Conservation (phyloP, 2,797 vertebrate genomes). For the Danio jaintianensis region DNA sequence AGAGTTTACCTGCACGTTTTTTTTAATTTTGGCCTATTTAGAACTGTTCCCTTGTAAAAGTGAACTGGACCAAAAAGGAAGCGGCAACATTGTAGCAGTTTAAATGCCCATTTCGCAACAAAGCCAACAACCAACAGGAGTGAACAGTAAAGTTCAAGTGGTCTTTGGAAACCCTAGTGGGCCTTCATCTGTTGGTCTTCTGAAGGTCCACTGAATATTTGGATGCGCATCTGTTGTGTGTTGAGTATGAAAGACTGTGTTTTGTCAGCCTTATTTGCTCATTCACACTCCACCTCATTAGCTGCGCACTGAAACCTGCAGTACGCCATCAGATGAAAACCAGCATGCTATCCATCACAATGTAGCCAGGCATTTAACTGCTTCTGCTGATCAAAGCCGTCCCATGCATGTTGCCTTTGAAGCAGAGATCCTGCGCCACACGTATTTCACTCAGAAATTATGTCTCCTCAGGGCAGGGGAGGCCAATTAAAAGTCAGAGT, state of each 20-base stretch:
- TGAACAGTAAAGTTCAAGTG: neutral
- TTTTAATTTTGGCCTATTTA: no score
- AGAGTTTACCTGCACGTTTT: no score
- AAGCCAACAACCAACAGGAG: no score
- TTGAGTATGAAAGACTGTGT: conserved; percentile 16
- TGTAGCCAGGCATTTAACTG: conserved; percentile 29
- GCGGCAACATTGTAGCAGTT: no score
- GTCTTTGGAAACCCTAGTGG: neutral
- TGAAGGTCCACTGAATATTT: conserved; percentile 12
- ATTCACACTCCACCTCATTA: conserved; percentile 37
- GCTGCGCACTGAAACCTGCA: conserved; percentile 36
- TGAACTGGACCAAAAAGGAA: no score
- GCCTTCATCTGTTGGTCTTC: neutral
- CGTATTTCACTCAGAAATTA: conserved; percentile 15
- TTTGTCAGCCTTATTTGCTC: conserved; percentile 26
- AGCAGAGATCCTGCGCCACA: neutral
- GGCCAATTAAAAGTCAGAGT: conserved; percentile 34
- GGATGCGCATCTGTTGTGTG: neutral
- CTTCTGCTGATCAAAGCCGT: conserved; percentile 8
- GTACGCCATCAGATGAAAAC: conserved; percentile 15
- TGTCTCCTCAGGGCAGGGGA: neutral
- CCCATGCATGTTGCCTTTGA: conserved; percentile 44
- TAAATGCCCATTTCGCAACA: no score
- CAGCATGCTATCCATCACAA: conserved; percentile 37
- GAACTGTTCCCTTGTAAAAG: no score